phyloP scores from a whole-genome alignment of 2,797 vertebrate genomes.

The Onychomys torridus region DNA sequence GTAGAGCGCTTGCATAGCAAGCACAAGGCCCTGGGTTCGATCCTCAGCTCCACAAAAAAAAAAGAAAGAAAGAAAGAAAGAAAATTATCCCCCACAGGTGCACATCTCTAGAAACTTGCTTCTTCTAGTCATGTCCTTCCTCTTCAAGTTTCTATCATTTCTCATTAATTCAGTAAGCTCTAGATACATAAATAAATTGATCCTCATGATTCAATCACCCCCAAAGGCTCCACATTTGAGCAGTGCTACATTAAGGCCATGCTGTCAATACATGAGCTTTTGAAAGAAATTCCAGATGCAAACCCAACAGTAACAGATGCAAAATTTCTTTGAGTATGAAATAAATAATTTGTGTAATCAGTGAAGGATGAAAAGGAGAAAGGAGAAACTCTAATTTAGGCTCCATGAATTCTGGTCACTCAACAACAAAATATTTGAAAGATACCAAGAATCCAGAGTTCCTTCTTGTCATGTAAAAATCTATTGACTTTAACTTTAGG shows the following conservation, averaged over 20 bases:
- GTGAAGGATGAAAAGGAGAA: neutral
- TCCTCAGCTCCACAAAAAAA: too few relatives aligned
- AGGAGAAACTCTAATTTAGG: neutral
- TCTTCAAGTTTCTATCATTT: neutral
- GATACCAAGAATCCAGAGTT: neutral
- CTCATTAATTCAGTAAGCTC: neutral
- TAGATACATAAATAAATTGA: neutral
- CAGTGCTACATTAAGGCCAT: neutral
- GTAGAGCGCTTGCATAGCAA: too few relatives aligned
- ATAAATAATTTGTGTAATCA: neutral
- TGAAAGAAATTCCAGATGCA: neutral
- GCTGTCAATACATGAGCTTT: neutral
- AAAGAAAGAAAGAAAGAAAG: too few relatives aligned
- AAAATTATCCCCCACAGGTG: neutral
- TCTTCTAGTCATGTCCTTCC: neutral
- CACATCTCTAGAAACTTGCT: neutral
- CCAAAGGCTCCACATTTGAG: neutral
- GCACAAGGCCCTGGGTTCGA: too few relatives aligned
- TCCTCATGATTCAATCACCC: neutral
- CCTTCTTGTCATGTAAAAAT: neutral
- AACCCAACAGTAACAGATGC: neutral
- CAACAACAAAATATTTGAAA: conserved; percentile 9
- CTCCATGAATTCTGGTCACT: neutral
- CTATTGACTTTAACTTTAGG: conserved; percentile 29
- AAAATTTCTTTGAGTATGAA: neutral